phyloP scores from a whole-genome alignment of 2,888 invertebrate species.

The Sarcophaga carnaria region DNA sequence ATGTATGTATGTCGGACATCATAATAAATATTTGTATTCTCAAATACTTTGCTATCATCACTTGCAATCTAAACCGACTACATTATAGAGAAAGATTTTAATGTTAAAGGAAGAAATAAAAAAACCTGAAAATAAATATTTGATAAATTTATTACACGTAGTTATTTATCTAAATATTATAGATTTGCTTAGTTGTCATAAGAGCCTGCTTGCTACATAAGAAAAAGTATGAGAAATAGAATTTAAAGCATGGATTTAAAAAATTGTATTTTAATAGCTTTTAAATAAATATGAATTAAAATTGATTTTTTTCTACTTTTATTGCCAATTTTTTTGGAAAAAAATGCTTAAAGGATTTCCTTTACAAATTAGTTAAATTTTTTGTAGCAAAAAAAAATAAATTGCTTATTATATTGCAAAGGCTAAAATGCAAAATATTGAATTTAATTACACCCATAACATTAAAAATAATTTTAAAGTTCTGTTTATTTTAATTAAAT shows the following conservation, averaged over 20 bases:
- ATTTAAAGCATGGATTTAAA: no score
- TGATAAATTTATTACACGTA: no score
- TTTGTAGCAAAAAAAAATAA: background rate
- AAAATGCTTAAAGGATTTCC: background rate
- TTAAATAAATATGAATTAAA: background rate
- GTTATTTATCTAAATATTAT: no score
- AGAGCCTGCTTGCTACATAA: no score
- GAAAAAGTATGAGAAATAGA: no score
- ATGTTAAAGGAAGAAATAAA: background rate
- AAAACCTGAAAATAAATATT: no score
- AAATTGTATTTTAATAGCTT: no score
- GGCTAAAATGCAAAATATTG: background rate
- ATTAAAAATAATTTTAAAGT: constrained; percentile 20
- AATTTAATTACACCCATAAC: constrained; percentile 12
- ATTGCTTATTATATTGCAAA: background rate
- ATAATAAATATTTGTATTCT: constrained; percentile 30
- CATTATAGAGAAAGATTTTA: background rate
- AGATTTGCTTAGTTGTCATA: no score
- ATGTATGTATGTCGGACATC: background rate
- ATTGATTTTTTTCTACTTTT: background rate
- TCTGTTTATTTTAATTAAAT: background rate
- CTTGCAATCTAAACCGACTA: constrained; percentile 21
- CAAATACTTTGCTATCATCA: constrained; percentile 29
- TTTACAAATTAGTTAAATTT: background rate
- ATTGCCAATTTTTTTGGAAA: no score